These are phyloP conservation scores for Macrotus californicus DNA, from an alignment of 2,113 vertebrate species.

Conservation along the genomic window DNA sequence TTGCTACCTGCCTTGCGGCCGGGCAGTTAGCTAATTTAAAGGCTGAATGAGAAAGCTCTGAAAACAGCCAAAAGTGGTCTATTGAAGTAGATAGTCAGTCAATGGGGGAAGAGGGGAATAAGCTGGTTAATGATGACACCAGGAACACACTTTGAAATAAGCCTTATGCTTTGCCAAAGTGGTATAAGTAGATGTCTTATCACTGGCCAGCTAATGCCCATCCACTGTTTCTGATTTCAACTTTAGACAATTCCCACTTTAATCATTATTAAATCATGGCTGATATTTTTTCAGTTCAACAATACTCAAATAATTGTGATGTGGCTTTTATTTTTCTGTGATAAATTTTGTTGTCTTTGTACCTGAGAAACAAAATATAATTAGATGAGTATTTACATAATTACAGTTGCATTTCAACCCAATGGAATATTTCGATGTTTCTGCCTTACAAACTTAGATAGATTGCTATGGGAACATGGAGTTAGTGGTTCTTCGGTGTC, in stretches of 20 bases:
- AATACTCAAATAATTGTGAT: slow-evolving; percentile 19
- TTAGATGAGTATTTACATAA: not conserved
- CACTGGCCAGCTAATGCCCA: not conserved
- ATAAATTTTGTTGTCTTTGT: not conserved
- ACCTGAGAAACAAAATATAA: not conserved
- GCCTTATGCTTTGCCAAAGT: not conserved
- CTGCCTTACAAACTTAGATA: not conserved
- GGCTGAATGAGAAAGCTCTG: slow-evolving; percentile 57
- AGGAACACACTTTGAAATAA: slow-evolving; percentile 37
- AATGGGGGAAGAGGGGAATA: slow-evolving; percentile 33
- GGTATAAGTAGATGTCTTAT: not conserved
- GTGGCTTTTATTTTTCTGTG: not conserved
- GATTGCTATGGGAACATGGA: not conserved
- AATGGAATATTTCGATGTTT: not conserved
- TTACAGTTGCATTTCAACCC: not conserved
- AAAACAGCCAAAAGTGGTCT: slow-evolving; percentile 37
- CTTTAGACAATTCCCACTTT: not conserved
- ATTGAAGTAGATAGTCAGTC: slow-evolving; percentile 58
- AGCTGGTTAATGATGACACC: slow-evolving; percentile 48
- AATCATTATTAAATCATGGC: slow-evolving; percentile 21
- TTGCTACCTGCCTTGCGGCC: slow-evolving; percentile 65
- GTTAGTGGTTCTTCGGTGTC: not conserved
- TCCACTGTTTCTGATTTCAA: slow-evolving; percentile 20
- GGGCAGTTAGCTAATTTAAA: slow-evolving; percentile 69
- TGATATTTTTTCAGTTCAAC: not conserved